These are phyloP conservation scores for Enteromius trimaculatus DNA, from an alignment of 2,797 vertebrate genomes.

Conservation along the genomic window DNA sequence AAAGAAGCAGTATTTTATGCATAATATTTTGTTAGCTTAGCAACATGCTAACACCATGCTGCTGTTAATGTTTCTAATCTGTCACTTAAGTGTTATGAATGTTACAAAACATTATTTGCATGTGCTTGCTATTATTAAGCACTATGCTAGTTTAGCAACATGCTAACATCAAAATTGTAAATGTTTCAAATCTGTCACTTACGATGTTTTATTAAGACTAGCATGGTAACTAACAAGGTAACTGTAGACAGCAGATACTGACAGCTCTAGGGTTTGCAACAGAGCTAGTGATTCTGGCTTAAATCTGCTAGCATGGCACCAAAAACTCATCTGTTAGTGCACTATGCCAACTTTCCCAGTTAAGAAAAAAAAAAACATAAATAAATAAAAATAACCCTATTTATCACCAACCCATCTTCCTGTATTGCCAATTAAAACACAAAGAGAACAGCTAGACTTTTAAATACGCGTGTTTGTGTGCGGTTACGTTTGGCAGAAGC, in stretches of 20 bases:
- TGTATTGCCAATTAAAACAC: slow-evolving; percentile 44
- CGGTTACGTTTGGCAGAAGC: slow-evolving; percentile 38
- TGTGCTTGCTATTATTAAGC: not conserved
- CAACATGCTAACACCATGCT: too few species aligned
- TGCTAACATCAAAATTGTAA: not conserved
- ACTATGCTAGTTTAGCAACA: not conserved
- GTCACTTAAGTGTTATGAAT: not conserved
- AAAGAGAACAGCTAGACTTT: slow-evolving; percentile 5
- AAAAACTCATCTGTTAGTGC: not conserved
- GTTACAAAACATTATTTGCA: too few species aligned
- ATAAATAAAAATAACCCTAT: slow-evolving; percentile 9
- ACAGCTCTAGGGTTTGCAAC: not conserved
- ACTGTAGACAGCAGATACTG: not conserved
- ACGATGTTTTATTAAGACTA: not conserved
- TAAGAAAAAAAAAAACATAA: slow-evolving; percentile 11
- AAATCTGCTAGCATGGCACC: not conserved
- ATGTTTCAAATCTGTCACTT: not conserved
- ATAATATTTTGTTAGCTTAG: too few species aligned
- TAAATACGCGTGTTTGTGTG: slow-evolving; percentile 16
- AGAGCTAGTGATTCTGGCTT: not conserved
- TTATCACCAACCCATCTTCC: slow-evolving; percentile 21
- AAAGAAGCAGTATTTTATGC: too few species aligned
- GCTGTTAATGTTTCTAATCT: too few species aligned
- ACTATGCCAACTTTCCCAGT: slow-evolving; percentile 5
- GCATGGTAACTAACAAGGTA: not conserved